Conservation (phyloP, 2,888 invertebrate species). For the Sabatieria punctata region DNA sequence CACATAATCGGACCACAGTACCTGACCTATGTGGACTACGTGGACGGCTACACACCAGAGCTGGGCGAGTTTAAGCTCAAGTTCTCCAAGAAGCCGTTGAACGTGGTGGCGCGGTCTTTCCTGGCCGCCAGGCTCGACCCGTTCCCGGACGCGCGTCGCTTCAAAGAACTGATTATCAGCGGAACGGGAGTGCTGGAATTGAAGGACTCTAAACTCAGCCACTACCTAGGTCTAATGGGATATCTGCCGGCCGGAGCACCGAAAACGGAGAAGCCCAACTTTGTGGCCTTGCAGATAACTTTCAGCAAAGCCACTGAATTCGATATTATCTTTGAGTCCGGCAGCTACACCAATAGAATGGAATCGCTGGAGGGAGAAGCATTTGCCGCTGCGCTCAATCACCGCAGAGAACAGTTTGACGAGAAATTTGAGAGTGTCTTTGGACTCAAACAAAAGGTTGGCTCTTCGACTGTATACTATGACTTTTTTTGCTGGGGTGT, state of each 20-base stretch:
- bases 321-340: constrained; percentile 63
- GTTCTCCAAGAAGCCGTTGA: no score
- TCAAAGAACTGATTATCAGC: constrained; percentile 21
- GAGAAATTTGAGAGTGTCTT: constrained; percentile 64
- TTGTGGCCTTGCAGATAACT: constrained; percentile 41
- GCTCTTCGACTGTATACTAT: neutral
- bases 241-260: constrained; percentile 2
- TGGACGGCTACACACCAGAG: neutral
- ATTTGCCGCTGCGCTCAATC: constrained; percentile 46
- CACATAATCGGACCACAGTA: neutral
- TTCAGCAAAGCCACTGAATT: constrained; percentile 60
- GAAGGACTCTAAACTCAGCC: neutral
- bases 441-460: constrained; percentile 50
- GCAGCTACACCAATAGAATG: constrained; percentile 44
- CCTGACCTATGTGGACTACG: neutral
- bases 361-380: constrained; percentile 44
- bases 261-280: constrained; percentile 25
- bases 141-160: constrained; percentile 15
- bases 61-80: neutral
- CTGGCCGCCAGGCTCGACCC: constrained; percentile 18
- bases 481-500: no score
- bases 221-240: constrained; percentile 8
- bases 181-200: constrained; percentile 20
- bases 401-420: constrained; percentile 49
- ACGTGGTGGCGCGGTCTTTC: constrained; percentile 12